phyloP scores from a whole-genome alignment of 2,113 vertebrate species.

The Melanerpes formicivorus region DNA sequence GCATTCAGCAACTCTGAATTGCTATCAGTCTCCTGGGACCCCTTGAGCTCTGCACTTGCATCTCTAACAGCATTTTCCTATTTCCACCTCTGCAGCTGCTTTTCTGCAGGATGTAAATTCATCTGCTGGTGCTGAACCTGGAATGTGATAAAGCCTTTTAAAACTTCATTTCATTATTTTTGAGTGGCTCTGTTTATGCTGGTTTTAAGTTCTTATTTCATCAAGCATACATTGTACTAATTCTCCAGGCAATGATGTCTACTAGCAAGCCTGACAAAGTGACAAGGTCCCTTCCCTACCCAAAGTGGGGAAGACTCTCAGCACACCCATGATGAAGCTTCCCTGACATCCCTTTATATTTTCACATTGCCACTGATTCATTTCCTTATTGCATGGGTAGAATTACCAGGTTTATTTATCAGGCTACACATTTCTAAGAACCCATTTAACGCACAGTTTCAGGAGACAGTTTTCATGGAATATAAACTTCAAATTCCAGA shows the following conservation, averaged over 20 bases:
- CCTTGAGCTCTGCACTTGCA: not conserved
- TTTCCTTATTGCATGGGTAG: not conserved
- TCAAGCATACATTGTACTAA: not conserved
- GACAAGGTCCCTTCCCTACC: not conserved
- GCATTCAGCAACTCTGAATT: not conserved
- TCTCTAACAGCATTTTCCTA: not conserved
- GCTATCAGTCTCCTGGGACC: not conserved
- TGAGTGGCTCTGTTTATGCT: conserved; percentile 39
- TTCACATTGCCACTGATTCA: not conserved
- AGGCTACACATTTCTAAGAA: not conserved
- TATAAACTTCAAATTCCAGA: conserved; percentile 32
- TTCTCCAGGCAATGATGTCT: not conserved
- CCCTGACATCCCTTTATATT: not conserved
- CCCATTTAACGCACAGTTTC: conserved; percentile 35
- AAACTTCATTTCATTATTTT: conserved; percentile 51
- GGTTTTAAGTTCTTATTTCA: conserved; percentile 36
- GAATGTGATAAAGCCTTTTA: conserved; percentile 31
- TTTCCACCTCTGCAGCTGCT: conserved; percentile 7
- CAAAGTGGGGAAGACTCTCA: not conserved
- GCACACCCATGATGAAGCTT: not conserved
- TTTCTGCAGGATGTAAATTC: conserved; percentile 41
- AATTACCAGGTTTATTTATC: conserved; percentile 28
- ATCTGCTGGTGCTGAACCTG: conserved; percentile 33
- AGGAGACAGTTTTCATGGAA: conserved; percentile 18
- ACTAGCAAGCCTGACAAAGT: not conserved